These are phyloP conservation scores for Hyalella azteca DNA, from an alignment of 2,888 invertebrate genomes.

Conservation along the genomic window DNA sequence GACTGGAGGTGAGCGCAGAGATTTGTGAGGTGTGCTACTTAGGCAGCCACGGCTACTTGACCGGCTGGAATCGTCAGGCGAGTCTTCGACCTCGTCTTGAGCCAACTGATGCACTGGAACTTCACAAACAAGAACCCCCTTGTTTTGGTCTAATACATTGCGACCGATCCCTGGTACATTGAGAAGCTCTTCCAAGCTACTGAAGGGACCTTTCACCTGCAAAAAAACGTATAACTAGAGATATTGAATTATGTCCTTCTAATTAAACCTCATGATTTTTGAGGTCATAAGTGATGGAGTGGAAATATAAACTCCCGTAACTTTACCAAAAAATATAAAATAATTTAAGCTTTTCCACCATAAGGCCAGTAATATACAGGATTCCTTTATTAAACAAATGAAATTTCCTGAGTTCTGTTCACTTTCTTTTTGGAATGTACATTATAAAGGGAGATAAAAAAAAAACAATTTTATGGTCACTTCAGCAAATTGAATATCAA, in stretches of 20 bases:
- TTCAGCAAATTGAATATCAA: no score
- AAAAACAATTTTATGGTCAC: no score
- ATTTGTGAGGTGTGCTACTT: neutral
- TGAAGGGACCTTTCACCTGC: constrained; percentile 62
- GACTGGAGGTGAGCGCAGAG: neutral
- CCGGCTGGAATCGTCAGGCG: neutral
- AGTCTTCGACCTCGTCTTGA: neutral
- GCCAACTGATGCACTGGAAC: neutral
- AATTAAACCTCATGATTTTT: no score
- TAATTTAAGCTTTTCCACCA: neutral
- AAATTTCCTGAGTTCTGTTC: no score
- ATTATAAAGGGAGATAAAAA: no score
- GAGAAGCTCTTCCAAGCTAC: constrained; percentile 61
- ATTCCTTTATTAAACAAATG: no score
- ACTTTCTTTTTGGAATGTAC: no score
- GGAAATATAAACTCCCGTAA: neutral
- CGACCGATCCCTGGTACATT: constrained; percentile 62
- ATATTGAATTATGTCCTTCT: neutral
- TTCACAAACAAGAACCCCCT: constrained; percentile 59
- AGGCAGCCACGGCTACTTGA: constrained; percentile 3
- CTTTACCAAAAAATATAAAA: neutral
- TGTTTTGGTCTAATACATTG: constrained; percentile 62
- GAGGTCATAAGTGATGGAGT: no score
- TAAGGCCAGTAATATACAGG: no score
- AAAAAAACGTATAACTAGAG: constrained; percentile 51